Conservation (phyloP, 2,797 vertebrate species). For the Siniperca undulata region DNA sequence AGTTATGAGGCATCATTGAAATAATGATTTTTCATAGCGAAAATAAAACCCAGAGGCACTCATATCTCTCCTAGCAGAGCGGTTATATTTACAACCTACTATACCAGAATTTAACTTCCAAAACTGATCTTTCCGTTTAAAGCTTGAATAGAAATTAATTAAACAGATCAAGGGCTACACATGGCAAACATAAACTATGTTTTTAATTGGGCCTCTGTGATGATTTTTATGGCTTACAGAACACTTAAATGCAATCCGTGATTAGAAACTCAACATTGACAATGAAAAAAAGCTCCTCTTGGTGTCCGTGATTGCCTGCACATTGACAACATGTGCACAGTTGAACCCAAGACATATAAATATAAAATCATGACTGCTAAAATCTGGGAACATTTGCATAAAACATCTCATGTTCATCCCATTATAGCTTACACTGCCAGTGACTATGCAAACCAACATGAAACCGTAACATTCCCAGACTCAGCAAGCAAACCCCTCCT, state of each 20-base stretch:
- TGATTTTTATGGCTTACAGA: conserved; percentile 2
- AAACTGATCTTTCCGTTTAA: neutral
- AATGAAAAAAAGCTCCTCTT: neutral
- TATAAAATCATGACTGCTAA: neutral
- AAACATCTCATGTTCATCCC: conserved; percentile 27
- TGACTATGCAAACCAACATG: conserved; percentile 28
- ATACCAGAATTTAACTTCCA: neutral
- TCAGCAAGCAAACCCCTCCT: conserved; percentile 6
- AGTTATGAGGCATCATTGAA: neutral
- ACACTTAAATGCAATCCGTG: neutral
- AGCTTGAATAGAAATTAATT: neutral
- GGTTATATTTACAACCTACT: neutral
- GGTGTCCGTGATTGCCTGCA: neutral
- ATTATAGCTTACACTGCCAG: neutral
- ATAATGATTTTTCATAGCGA: too few relatives aligned
- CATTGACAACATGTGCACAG: neutral
- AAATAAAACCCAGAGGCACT: too few relatives aligned
- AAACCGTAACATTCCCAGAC: neutral
- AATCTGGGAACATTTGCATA: conserved; percentile 14
- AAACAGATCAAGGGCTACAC: neutral
- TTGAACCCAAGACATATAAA: neutral
- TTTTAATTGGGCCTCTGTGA: conserved; percentile 5
- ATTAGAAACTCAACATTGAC: neutral
- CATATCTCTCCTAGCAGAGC: too few relatives aligned
- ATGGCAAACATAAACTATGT: neutral